Percentiles rank a stretch among this genome's conserved stretches.
Conservation (phyloP, 1,140 invertebrate species). For the Hesperophylax magnus region DNA sequence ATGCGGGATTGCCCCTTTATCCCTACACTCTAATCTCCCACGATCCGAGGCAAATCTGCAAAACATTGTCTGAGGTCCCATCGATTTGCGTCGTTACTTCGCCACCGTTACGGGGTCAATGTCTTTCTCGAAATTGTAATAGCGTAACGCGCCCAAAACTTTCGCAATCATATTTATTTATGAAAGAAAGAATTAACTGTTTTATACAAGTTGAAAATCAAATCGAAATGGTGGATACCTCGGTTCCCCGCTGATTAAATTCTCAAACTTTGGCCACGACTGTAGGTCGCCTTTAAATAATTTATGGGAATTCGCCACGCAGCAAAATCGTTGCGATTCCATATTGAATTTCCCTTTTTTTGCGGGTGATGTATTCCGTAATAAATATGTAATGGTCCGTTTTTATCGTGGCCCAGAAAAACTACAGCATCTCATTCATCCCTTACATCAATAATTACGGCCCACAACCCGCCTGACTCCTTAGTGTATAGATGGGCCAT, state of each 20-base stretch:
- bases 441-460: not conserved
- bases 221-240: not conserved
- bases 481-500: too few species aligned
- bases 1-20: too few species aligned
- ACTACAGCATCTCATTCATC: not conserved
- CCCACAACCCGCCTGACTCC: too few species aligned
- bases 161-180: slow-evolving; percentile 18
- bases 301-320: slow-evolving; percentile 19
- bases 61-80: too few species aligned
- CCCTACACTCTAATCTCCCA: too few species aligned
- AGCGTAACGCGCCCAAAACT: not conserved
- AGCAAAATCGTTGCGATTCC: slow-evolving; percentile 16
- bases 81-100: too few species aligned
- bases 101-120: too few species aligned
- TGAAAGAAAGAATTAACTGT: slow-evolving; percentile 12
- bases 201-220: slow-evolving; percentile 16
- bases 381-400: slow-evolving; percentile 17
- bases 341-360: slow-evolving; percentile 23
- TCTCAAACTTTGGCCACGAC: not conserved
- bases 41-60: too few species aligned
- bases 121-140: too few species aligned
- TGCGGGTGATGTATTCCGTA: slow-evolving; percentile 6
- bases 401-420: not conserved
- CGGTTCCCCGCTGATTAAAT: slow-evolving; percentile 18
- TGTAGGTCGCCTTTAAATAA: not conserved